A percentile compares a stretch with the other conserved stretches of the same genome.
phyloP scores from a whole-genome alignment of 2,113 vertebrate species.

The Mystacornis crossleyi region DNA sequence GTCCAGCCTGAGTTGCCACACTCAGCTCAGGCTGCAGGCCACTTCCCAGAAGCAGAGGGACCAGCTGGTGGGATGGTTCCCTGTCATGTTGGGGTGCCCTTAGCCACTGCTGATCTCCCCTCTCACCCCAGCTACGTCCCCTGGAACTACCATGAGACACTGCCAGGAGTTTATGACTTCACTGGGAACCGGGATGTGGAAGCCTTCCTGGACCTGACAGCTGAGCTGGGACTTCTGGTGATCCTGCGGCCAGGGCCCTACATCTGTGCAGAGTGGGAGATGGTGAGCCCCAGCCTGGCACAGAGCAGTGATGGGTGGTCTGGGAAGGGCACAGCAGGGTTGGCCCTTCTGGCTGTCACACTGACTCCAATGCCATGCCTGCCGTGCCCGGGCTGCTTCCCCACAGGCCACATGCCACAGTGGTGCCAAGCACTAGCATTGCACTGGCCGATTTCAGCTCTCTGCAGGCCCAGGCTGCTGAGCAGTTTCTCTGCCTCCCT shows the following conservation, averaged over 20 bases:
- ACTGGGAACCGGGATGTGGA: conserved; percentile 84
- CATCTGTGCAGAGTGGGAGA: conserved; percentile 99
- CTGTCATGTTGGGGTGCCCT: rapidly evolving
- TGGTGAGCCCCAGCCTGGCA: conserved; percentile 80
- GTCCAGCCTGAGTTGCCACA: not conserved
- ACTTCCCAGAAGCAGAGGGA: not conserved
- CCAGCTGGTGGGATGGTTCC: not conserved
- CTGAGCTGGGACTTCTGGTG: conserved; percentile 87
- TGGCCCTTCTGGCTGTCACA: not conserved
- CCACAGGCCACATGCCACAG: rapidly evolving
- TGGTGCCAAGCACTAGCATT: not conserved
- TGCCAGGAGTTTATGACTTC: conserved; percentile 86
- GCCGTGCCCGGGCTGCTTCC: not conserved
- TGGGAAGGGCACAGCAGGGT: not conserved
- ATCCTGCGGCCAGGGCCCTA: conserved; percentile 95
- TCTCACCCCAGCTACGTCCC: conserved; percentile 84
- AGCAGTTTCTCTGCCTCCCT: not conserved
- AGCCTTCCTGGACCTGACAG: conserved; percentile 87
- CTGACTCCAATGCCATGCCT: rapidly evolving
- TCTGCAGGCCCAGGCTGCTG: not conserved
- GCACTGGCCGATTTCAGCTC: rapidly evolving
- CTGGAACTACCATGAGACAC: conserved; percentile 93
- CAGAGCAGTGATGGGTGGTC: rapidly evolving
- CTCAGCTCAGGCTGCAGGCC: not conserved
- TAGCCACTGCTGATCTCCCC: not conserved